Base-by-base conservation (phyloP, 2,797 vertebrate genomes). In the Sebastes trivittatus region DNA sequence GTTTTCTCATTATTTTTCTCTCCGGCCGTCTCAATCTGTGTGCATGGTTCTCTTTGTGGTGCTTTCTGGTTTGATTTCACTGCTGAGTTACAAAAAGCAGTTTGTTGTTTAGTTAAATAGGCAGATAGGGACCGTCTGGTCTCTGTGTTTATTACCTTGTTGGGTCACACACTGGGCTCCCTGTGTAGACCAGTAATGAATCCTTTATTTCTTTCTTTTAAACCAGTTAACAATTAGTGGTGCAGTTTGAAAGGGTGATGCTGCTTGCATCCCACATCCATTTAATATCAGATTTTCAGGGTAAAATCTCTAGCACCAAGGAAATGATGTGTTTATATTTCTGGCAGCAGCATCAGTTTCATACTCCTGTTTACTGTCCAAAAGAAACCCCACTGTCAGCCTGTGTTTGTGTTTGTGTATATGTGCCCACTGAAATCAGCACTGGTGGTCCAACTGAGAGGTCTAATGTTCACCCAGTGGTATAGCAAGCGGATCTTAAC, bases 341-440 rank as follows among this genome's bases (percentile, higher is more conserved):
- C 13, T 73, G 69, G 55, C 71, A 68, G 56, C 55, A 23, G 25
- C 30, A 38, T 52, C 6, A 10, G 5, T 70, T 23, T 75, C 3
- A 75, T 29, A 59, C 11, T 54, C 46, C 38, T 65, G 36, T 60
- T 13, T 54, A 0, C 32, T 20, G n/a, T 78, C 58, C 34, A 75
- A 52, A 54, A 72, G 46, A 64, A 62, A 38, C 74, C 46, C 23
- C 34, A 22, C 25, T 74, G 73, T 72, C 20, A 6, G 7, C n/a
- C 1, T 71, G 56, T 58, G 20, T 88, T 77, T 86, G 83, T 87
- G 36, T 79, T 49, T 82, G 60, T 38, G 38, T 79, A 3, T 72
- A 11, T 75, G 63, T 29, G 16, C 13, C 9, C 54, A 22, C 63
- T 74, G 72, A 64, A 64, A 72, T 55, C 52, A 7, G 38, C 69